These are phyloP conservation scores for Momotus momota DNA, from an alignment of 2,797 vertebrate genomes.

Conservation along the genomic window DNA sequence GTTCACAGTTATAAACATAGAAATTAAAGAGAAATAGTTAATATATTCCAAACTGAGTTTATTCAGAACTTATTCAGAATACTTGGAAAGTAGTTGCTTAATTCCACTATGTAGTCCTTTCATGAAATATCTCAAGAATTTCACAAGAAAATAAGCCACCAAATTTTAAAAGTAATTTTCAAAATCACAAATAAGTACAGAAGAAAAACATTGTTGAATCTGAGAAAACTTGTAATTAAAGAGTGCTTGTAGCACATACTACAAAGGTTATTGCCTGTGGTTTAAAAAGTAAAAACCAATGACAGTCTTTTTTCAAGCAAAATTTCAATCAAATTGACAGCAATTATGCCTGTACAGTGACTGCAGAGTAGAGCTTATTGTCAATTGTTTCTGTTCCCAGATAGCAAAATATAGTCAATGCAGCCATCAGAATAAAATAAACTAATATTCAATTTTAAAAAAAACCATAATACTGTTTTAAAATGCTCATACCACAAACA, in stretches of 20 bases:
- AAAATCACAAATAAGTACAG: background rate
- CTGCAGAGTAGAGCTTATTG: slow-evolving; percentile 26
- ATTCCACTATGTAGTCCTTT: background rate
- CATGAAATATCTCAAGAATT: background rate
- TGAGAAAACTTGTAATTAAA: background rate
- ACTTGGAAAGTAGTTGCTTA: background rate
- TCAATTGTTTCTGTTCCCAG: slow-evolving; percentile 49
- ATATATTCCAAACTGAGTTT: background rate
- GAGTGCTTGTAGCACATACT: background rate
- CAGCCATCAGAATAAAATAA: slow-evolving; percentile 14
- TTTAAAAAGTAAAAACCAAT: slow-evolving; percentile 5
- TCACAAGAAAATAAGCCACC: background rate
- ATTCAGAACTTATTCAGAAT: background rate
- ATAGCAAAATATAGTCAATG: slow-evolving; percentile 1
- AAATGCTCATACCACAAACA: background rate
- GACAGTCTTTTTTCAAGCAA: slow-evolving; percentile 5
- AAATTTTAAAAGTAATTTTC: background rate
- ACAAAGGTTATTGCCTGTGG: background rate
- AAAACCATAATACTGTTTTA: background rate
- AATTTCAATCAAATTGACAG: slow-evolving; percentile 60
- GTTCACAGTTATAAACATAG: background rate
- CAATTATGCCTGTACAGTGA: slow-evolving; percentile 30
- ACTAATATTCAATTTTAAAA: background rate
- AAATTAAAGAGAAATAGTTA: background rate
- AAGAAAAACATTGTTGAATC: background rate